A percentile compares a stretch with the other conserved stretches of the same genome.
Conservation (phyloP, 2,888 invertebrate species). For the Hofmannophila pseudospretella region DNA sequence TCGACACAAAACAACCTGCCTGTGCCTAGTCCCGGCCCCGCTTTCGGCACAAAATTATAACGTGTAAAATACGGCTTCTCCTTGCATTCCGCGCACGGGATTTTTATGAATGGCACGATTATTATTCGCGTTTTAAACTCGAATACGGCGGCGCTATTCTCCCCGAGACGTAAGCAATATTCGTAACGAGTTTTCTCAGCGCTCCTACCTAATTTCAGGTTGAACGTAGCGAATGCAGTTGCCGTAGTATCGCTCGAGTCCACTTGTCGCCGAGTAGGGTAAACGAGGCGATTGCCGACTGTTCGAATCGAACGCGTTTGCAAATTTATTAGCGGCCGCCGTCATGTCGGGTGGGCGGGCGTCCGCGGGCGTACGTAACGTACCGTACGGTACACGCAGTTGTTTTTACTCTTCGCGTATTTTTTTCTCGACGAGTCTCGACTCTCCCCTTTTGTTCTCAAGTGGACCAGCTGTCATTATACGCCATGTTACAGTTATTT, state of each 20-base stretch:
- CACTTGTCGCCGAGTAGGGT: slow-evolving; percentile 41
- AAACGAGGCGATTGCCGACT: slow-evolving; percentile 42
- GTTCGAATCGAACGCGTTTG: slow-evolving; percentile 67
- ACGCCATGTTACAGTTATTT: slow-evolving; percentile 78
- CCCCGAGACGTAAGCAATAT: slow-evolving; percentile 74
- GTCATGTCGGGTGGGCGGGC: slow-evolving; percentile 25
- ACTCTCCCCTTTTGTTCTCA: slow-evolving; percentile 78
- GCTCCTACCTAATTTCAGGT: slow-evolving; percentile 70
- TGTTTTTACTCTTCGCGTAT: slow-evolving; percentile 73
- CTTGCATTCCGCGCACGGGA: slow-evolving; percentile 73
- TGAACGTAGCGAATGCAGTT: slow-evolving; percentile 41
- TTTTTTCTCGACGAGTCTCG: slow-evolving; percentile 74
- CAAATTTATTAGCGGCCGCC: slow-evolving; percentile 69
- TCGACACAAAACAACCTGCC: slow-evolving; percentile 65
- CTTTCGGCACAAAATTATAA: slow-evolving; percentile 76
- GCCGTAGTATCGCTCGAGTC: slow-evolving; percentile 33
- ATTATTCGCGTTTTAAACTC: slow-evolving; percentile 78
- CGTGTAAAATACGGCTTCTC: slow-evolving; percentile 74
- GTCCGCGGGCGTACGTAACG: slow-evolving; percentile 26
- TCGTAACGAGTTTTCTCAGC: slow-evolving; percentile 75
- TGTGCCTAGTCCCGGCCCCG: slow-evolving; percentile 54
- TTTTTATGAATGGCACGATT: slow-evolving; percentile 75
- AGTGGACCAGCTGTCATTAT: slow-evolving; percentile 80
- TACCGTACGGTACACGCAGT: slow-evolving; percentile 43
- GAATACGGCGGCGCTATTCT: slow-evolving; percentile 70